Base-by-base conservation (phyloP, 2,113 vertebrate genomes). In the Alethe diademata region DNA sequence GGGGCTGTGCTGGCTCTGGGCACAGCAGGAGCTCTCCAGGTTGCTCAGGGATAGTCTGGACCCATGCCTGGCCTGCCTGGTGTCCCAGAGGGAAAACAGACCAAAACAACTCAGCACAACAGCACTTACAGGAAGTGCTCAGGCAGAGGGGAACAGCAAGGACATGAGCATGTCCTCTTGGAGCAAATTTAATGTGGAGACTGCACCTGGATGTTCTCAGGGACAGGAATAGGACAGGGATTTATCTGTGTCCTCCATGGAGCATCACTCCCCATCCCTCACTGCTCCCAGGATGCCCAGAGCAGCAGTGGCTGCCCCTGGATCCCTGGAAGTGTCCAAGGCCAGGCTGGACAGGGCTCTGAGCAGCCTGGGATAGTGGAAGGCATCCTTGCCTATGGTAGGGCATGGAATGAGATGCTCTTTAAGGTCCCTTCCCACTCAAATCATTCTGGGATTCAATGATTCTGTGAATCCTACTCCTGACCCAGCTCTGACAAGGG, bases 211-310 rank as follows among this genome's bases (percentile, higher is more conserved):
- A 6, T 28, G 70, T 50, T 45, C 48, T 14, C 19, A 2, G 5
- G 70, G 36, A 33, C 5, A 9, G 65, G 35, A 72, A 31, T 0
- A 14, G 56, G 56, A 40, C 4, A 35, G 2, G 5, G 51, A 76
- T 19, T 45, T 23, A 14, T 19, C 79, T 5, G 15, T 4, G 42
- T 18, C 42, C 42, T 47, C 43, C 67, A 11, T 0, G 0, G 24
- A 79, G 28, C 67, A 61, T 53, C 6, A 5, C 9, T 22, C 26
- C 19, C 29, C 61, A 75, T 31, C 57, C 36, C 43, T 51, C 86
- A 29, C 17, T 61, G 11, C 54, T 61, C 18, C 14, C 54, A 31
- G n/a, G 45, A 1, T 40, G 38, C 23, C 28, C 58, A 57, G 58
- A 57, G 42, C 1, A 42, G 58, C 26, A 6, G 14, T 35, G 75